These are phyloP conservation scores for Pristionchus maxplancki DNA, from an alignment of 2,888 invertebrate genomes.

Conservation along the genomic window DNA sequence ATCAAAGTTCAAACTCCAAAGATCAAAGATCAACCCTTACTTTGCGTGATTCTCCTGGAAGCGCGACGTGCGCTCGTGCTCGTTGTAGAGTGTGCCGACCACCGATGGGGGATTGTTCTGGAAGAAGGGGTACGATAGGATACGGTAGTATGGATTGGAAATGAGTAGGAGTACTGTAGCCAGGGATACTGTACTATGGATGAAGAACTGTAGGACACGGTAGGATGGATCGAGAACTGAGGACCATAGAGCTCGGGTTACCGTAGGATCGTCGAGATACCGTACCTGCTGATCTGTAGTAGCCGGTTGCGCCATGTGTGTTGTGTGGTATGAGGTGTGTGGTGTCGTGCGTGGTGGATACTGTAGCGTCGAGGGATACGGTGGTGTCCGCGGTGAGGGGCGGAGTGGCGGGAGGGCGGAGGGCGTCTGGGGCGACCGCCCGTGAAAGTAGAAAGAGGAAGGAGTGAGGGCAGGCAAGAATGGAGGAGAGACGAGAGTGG, in stretches of 20 bases:
- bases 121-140: background rate
- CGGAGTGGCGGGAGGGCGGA: background rate
- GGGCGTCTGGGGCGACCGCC: background rate
- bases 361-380: background rate
- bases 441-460: background rate
- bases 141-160: too few species aligned
- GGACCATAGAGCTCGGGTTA: background rate
- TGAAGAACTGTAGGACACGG: background rate
- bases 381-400: background rate
- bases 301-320: constrained; percentile 5
- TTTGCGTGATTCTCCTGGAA: constrained; percentile 9
- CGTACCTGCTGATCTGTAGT: constrained; percentile 22
- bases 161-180: background rate
- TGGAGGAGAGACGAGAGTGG: background rate
- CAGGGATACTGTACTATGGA: background rate
- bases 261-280: background rate
- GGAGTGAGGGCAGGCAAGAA: constrained; percentile 5
- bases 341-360: background rate
- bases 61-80: constrained; percentile 32
- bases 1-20: background rate
- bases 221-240: background rate
- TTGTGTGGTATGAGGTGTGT: background rate
- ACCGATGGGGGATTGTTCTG: background rate
- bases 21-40: background rate
- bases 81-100: constrained; percentile 29